These are phyloP conservation scores for Pammene fasciana DNA, from an alignment of 2,888 invertebrate species.

Conservation along the genomic window DNA sequence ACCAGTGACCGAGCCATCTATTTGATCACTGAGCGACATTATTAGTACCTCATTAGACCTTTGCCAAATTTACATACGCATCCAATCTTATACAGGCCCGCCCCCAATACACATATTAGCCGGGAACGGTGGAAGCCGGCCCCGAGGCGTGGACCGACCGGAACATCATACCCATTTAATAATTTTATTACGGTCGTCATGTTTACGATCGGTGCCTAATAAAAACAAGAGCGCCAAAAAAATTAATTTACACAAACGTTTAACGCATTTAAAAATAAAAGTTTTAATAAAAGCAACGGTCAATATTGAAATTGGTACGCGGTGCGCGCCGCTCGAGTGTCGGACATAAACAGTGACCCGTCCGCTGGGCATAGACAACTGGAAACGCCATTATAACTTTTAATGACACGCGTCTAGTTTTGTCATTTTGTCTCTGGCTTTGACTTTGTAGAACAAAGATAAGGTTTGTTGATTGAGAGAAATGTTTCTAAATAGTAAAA, in stretches of 20 bases:
- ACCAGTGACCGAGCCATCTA: background rate
- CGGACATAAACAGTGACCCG: constrained; percentile 36
- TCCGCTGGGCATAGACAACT: constrained; percentile 40
- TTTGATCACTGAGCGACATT: background rate
- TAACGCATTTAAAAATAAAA: constrained; percentile 40
- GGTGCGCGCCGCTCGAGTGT: constrained; percentile 18
- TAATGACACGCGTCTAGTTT: constrained; percentile 41
- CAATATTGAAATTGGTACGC: constrained; percentile 35
- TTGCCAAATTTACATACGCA: constrained; percentile 4
- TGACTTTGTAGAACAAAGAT: constrained; percentile 32
- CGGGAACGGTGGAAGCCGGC: background rate
- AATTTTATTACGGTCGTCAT: constrained; percentile 38
- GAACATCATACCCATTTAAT: constrained; percentile 32
- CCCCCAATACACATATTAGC: constrained; percentile 12
- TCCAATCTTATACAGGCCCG: constrained; percentile 1
- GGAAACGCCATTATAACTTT: constrained; percentile 42
- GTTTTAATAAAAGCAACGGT: constrained; percentile 39
- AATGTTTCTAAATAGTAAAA: constrained; percentile 17
- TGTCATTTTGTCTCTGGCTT: constrained; percentile 38
- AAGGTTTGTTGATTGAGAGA: constrained; percentile 27
- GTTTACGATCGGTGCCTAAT: constrained; percentile 37
- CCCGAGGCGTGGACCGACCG: background rate
- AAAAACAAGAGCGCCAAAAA: constrained; percentile 30
- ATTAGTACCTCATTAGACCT: constrained; percentile 1
- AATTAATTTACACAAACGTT: constrained; percentile 38